Conservation (phyloP, 1,140 invertebrate species). For the Drosophila parabipectinata region DNA sequence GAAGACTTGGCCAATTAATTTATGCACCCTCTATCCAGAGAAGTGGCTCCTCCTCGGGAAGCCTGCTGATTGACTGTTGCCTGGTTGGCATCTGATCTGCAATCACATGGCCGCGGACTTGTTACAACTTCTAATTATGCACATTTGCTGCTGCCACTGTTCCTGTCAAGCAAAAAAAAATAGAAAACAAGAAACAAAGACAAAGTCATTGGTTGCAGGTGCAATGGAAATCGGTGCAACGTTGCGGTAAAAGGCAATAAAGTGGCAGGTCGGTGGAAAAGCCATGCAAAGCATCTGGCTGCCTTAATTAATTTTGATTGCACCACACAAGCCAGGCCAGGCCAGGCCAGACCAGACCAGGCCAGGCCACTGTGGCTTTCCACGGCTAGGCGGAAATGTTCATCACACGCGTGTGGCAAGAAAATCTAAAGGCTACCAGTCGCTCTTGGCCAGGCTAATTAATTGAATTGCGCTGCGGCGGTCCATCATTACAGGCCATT, state of each 20-base stretch:
- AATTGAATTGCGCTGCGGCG: slow-evolving; percentile 66
- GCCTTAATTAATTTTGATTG: slow-evolving; percentile 80
- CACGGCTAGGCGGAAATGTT: slow-evolving; percentile 66
- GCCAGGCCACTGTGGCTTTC: background rate
- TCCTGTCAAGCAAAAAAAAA: slow-evolving; percentile 19
- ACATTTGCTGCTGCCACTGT: slow-evolving; percentile 62
- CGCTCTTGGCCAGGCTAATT: slow-evolving; percentile 57
- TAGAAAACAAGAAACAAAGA: slow-evolving; percentile 21
- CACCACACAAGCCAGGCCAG: slow-evolving; percentile 41
- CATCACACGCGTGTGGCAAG: slow-evolving; percentile 66
- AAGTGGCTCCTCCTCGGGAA: slow-evolving; percentile 6
- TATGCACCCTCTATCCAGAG: slow-evolving; percentile 34
- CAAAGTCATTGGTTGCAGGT: slow-evolving; percentile 33
- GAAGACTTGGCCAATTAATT: slow-evolving; percentile 26
- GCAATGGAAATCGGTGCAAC: slow-evolving; percentile 55
- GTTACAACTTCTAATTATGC: slow-evolving; percentile 72
- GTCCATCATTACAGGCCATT: slow-evolving; percentile 48
- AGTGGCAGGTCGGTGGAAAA: slow-evolving; percentile 51
- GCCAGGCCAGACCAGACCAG: slow-evolving; percentile 2
- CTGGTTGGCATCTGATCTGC: slow-evolving; percentile 32
- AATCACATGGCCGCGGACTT: slow-evolving; percentile 46
- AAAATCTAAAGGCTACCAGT: background rate
- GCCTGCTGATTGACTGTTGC: slow-evolving; percentile 39
- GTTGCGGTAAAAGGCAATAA: slow-evolving; percentile 76
- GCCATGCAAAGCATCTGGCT: slow-evolving; percentile 42